Conservation (phyloP, 2,797 vertebrate species). For the Manis crassicaudata region DNA sequence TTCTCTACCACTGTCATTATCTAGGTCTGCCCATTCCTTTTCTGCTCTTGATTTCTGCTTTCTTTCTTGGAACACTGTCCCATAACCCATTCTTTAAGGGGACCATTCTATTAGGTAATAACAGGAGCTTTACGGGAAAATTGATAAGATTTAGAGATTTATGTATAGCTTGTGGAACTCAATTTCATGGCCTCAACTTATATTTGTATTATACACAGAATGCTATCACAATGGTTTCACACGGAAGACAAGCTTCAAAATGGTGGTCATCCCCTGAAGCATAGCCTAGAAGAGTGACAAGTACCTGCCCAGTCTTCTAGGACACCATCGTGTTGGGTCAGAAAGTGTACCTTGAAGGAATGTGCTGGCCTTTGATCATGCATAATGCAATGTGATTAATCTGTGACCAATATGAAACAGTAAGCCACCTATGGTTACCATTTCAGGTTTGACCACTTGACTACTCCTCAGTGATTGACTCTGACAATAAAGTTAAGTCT, state of each 20-base stretch:
- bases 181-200: background rate
- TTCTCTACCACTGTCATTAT: background rate
- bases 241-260: background rate
- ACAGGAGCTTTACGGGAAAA: background rate
- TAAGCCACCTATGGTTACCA: slow-evolving; percentile 82
- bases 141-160: background rate
- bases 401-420: slow-evolving; percentile 81
- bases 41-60: background rate
- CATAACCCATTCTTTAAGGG: background rate
- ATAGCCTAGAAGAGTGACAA: background rate
- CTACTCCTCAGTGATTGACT: slow-evolving; percentile 79
- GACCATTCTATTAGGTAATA: background rate
- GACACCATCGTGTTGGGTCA: slow-evolving; percentile 40
- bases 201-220: background rate
- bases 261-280: background rate
- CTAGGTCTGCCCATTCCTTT: background rate
- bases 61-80: background rate
- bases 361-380: slow-evolving; percentile 70
- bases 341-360: slow-evolving; percentile 63
- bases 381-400: slow-evolving; percentile 83
- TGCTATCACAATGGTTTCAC: background rate
- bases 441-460: slow-evolving; percentile 79
- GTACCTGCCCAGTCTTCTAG: background rate
- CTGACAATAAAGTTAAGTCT: slow-evolving; percentile 82
- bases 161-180: background rate